These are phyloP conservation scores for Metopia argyrocephala DNA, from an alignment of 2,888 invertebrate species.

Conservation along the genomic window DNA sequence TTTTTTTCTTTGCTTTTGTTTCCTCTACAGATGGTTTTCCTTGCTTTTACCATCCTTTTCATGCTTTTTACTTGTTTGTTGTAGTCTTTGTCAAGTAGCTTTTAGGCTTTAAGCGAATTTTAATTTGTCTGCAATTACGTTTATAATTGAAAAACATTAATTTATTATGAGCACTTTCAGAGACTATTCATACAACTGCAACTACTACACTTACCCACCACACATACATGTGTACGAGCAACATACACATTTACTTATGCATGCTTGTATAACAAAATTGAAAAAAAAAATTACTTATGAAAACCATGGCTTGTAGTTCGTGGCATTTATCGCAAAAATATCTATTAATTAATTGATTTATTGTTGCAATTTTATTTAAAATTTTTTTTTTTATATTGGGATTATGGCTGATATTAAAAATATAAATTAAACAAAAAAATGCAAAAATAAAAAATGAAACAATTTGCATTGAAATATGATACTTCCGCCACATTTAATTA, in stretches of 20 bases:
- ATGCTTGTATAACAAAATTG: background rate
- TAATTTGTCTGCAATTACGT: constrained; percentile 64
- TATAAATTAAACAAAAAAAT: no score
- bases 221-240: background rate
- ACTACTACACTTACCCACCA: background rate
- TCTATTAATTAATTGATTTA: background rate
- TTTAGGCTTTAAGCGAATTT: constrained; percentile 63
- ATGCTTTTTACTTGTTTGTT: background rate
- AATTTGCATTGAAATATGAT: no score
- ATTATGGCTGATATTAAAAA: no score
- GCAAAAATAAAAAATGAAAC: no score
- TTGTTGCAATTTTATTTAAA: background rate
- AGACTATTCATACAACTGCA: constrained; percentile 27
- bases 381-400: no score
- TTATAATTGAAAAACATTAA: constrained; percentile 63
- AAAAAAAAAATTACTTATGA: background rate
- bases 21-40: background rate
- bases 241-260: background rate
- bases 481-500: no score
- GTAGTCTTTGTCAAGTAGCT: constrained; percentile 56
- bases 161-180: constrained; percentile 62
- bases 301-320: background rate
- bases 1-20: constrained; percentile 6
- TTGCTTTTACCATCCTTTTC: background rate
- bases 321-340: background rate